Evolutionary conservation across 2,888 invertebrate species (phyloP).

Genomic region (Nebria brevicollis): DNA sequence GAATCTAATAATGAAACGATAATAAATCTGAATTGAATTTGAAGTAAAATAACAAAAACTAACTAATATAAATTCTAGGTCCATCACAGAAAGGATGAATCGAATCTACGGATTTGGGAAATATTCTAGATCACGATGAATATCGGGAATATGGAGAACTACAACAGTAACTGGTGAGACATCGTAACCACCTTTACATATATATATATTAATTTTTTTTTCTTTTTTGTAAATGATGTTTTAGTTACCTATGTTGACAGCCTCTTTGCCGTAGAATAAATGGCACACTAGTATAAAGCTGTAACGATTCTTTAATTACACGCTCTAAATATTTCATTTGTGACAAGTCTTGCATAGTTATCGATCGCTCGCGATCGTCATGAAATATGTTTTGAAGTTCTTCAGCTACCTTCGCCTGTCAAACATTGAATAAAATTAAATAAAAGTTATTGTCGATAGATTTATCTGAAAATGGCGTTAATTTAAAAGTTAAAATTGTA

Average conservation of each 20-base stretch:
- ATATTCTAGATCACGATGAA: constrained; percentile 58
- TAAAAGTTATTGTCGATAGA: not conserved
- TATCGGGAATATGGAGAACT: constrained; percentile 54
- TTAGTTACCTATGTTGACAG: constrained; percentile 55
- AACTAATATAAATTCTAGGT: constrained; percentile 57
- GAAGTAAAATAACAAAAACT: constrained; percentile 22
- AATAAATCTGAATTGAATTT: too few relatives aligned
- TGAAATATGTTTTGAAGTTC: constrained; percentile 58
- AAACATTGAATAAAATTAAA: constrained; percentile 36
- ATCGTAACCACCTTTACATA: constrained; percentile 52
- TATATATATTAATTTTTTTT: constrained; percentile 7
- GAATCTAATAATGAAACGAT: too few relatives aligned
- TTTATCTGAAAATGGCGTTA: not conserved
- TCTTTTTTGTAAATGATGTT: not conserved
- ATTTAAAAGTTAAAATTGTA: not conserved
- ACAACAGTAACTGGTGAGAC: constrained; percentile 53
- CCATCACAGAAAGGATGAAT: constrained; percentile 57
- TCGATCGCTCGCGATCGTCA: constrained; percentile 53
- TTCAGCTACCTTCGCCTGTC: constrained; percentile 56
- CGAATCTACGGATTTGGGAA: constrained; percentile 56
- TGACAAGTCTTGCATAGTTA: constrained; percentile 56
- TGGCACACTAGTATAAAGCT: constrained; percentile 60
- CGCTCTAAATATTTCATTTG: constrained; percentile 60
- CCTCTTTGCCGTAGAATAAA: constrained; percentile 57
- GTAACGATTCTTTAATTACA: constrained; percentile 59